These are phyloP conservation scores for Ammospiza caudacuta DNA, from an alignment of 2,113 vertebrate species.

Conservation along the genomic window DNA sequence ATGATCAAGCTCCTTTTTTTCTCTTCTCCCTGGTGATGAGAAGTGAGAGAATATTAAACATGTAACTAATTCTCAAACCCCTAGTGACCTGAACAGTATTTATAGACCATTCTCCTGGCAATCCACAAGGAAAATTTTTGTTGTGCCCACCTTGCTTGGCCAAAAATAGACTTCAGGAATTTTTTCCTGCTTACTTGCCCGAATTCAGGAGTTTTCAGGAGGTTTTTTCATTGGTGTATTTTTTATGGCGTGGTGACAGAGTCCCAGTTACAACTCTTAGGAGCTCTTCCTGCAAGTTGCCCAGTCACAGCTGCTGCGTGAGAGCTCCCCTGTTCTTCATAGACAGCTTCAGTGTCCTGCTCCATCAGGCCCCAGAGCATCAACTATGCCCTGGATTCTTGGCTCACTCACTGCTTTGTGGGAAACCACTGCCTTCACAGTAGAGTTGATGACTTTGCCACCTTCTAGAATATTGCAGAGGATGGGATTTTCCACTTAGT, in stretches of 20 bases:
- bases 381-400: not conserved
- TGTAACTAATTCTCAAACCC: conserved; percentile 33
- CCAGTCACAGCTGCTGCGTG: not conserved
- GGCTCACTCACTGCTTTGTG: not conserved
- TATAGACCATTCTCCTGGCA: not conserved
- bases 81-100: not conserved
- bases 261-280: accelerated
- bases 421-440: not conserved
- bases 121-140: not conserved
- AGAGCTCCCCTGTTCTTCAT: not conserved
- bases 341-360: not conserved
- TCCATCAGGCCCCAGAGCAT: not conserved
- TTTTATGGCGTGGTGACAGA: not conserved
- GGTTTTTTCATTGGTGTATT: not conserved
- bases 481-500: not conserved
- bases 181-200: not conserved
- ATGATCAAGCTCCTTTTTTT: not conserved
- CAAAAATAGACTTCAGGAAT: not conserved
- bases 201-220: not conserved
- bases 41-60: conserved; percentile 5
- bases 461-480: not conserved
- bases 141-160: not conserved
- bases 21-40: not conserved
- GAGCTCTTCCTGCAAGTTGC: not conserved
- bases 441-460: not conserved